Evolutionary conservation across 2,888 invertebrate species (phyloP).

Genomic region (Orthonevra nobilis): DNA sequence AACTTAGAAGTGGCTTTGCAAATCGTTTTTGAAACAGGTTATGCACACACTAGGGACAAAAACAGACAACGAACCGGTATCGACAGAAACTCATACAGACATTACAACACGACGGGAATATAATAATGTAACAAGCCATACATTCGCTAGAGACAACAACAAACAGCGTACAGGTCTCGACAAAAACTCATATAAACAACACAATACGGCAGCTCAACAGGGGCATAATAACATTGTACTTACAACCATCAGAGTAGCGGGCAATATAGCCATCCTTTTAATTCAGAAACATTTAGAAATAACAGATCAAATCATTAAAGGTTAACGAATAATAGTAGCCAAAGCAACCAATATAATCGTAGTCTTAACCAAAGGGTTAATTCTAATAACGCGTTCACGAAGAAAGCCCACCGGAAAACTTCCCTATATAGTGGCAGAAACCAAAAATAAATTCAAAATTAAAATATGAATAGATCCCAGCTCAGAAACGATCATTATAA

Average conservation of each 20-base stretch:
- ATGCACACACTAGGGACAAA: slow-evolving; percentile 25
- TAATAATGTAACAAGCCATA: not conserved
- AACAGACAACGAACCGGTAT: not conserved
- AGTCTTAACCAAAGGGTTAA: too few relatives aligned
- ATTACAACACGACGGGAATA: too few relatives aligned
- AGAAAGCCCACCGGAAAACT: not conserved
- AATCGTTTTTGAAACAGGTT: slow-evolving; percentile 49
- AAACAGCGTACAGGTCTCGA: not conserved
- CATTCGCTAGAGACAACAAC: not conserved
- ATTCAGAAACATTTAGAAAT: not conserved
- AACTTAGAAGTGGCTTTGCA: slow-evolving; percentile 51
- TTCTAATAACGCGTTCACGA: too few relatives aligned
- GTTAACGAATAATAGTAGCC: too few relatives aligned
- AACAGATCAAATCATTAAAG: too few relatives aligned
- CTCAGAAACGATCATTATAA: slow-evolving; percentile 40
- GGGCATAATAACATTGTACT: not conserved
- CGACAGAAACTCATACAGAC: not conserved
- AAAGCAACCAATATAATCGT: too few relatives aligned
- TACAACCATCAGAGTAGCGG: not conserved
- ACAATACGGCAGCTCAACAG: not conserved
- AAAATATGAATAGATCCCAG: slow-evolving; percentile 44
- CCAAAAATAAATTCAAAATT: slow-evolving; percentile 29
- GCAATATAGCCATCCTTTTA: not conserved
- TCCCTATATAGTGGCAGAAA: slow-evolving; percentile 46
- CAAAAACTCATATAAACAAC: not conserved